Conservation (phyloP, 1,140 invertebrate species). For the Cyrtorhinus lividipennis region DNA sequence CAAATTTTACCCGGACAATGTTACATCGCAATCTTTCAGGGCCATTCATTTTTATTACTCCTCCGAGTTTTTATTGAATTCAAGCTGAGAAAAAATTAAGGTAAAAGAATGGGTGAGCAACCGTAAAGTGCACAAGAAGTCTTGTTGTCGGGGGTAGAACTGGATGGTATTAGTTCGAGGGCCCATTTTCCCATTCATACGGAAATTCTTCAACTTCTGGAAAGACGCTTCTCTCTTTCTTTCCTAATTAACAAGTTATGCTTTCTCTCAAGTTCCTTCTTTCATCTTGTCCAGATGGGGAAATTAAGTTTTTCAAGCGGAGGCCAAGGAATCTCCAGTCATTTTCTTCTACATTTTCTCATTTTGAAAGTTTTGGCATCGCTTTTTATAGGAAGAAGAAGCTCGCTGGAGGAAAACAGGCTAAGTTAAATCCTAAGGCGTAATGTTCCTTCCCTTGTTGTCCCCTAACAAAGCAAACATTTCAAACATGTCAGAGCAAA, state of each 20-base stretch:
- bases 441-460: neutral
- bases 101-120: too few species aligned
- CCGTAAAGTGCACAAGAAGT: too few species aligned
- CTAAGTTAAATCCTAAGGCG: neutral
- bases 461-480: conserved; percentile 5
- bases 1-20: too few species aligned
- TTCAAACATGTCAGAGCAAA: conserved; percentile 1
- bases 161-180: too few species aligned
- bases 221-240: too few species aligned
- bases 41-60: too few species aligned
- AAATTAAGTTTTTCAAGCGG: neutral
- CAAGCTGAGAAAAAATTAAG: too few species aligned
- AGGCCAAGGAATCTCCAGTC: neutral
- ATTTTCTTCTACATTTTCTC: neutral
- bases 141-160: too few species aligned
- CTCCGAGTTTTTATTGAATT: too few species aligned
- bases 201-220: too few species aligned
- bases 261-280: neutral
- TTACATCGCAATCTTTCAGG: too few species aligned
- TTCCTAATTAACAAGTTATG: neutral
- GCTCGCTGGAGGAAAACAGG: neutral
- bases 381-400: neutral
- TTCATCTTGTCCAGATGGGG: neutral
- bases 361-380: neutral
- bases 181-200: too few species aligned